Base-by-base conservation (phyloP, 1,140 invertebrate genomes). In the Halyomorpha halys region DNA sequence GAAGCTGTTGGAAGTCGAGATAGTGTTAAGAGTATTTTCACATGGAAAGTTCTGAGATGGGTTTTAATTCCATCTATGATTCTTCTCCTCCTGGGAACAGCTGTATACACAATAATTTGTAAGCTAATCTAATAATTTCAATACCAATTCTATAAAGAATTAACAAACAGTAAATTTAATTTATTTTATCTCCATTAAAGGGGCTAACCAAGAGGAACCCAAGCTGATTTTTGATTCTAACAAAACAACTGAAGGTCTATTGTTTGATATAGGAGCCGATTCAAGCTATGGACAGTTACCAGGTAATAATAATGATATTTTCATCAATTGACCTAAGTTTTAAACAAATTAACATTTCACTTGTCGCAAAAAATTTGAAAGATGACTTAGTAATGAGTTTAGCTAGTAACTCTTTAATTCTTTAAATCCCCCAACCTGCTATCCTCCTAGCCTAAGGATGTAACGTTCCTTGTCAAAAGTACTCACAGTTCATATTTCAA, bases 31-130 rank as follows among this genome's bases (percentile, higher is more conserved):
- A 64, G 11, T 51, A n/a, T 51, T 47, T 68, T 65, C 18, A 59
- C 62, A n/a, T 69, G 68, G 68, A 47, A 61, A 34, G 49, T 66
- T 16, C 53, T 69, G 8, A 62, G 54, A 34, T 69, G 68, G 66
- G 27, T 67, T 5, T 23, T 69, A 1, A 44, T 69, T 13, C 68
- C 68, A 13, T 49, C 65, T n/a, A 45, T 68, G 30, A 56, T 61
- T n/a, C 45, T 69, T 16, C 47, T 68, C 13, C 44, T 63, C 23
- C 45, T 68, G 9, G 64, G 65, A 21, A 23, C 62, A 9, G 18
- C 65, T 16, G 59, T 66, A 3, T 69, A 68, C 62, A 64, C 62
- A 30, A 49, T 65, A 19, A 61, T 67, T 21, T 61, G 68, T 69
- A 59, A 66, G 66, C 65, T 8, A 19, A 18, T 6, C 11, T 6